Conservation (phyloP, 2,113 vertebrate species). For the Rhinolophus sinicus region DNA sequence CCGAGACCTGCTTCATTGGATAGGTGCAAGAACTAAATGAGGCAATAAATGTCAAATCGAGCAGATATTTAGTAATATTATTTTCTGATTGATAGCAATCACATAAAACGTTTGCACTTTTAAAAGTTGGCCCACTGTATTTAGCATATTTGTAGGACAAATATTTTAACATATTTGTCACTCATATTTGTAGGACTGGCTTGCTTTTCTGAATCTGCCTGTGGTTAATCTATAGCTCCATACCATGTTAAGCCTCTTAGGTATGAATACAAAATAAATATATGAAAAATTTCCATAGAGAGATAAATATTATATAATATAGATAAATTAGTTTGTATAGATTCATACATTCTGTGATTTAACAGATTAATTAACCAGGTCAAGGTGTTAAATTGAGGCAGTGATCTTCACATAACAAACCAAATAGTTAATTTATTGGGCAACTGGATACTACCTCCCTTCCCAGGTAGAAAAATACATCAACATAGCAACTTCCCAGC, state of each 20-base stretch:
- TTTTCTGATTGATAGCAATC: neutral
- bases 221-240: neutral
- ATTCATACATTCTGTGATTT: neutral
- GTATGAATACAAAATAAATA: conserved; percentile 22
- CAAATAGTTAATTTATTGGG: conserved; percentile 58
- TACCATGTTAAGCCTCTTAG: neutral
- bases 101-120: neutral
- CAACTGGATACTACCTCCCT: conserved; percentile 26
- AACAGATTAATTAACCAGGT: conserved; percentile 43
- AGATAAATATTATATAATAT: neutral
- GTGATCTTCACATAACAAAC: neutral
- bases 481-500: neutral
- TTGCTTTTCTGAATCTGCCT: neutral
- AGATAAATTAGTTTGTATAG: neutral
- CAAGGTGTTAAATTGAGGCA: conserved; percentile 45
- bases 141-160: no score
- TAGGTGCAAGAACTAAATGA: neutral
- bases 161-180: no score
- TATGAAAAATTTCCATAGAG: neutral
- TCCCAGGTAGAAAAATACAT: conserved; percentile 48
- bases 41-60: neutral
- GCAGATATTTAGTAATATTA: neutral
- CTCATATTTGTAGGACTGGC: neutral
- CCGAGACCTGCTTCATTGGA: neutral
- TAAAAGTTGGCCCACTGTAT: neutral